phyloP scores from a whole-genome alignment of 2,797 vertebrate genomes.

The Lacerta bilineata region DNA sequence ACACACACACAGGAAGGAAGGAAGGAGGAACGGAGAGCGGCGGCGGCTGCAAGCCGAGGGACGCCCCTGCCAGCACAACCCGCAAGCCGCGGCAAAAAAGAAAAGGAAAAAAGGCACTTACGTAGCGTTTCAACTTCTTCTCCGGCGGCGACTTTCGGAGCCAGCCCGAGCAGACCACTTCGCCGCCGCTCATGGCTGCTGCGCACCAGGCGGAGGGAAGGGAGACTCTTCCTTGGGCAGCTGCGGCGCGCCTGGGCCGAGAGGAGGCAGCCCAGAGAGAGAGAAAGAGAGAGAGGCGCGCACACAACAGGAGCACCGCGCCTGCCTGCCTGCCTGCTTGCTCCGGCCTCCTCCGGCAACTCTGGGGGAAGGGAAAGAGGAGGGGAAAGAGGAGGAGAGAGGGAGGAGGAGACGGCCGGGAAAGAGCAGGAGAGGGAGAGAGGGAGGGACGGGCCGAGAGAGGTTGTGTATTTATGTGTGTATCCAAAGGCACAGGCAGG shows the following conservation, averaged over 20 bases:
- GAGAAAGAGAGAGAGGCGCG: too few relatives aligned
- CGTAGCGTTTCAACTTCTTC: constrained; percentile 99
- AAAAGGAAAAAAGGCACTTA: constrained; percentile 83
- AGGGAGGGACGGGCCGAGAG: not conserved
- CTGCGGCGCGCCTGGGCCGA: constrained; percentile 31
- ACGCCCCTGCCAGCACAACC: constrained; percentile 8
- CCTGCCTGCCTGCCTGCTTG: constrained; percentile 19
- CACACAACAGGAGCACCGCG: constrained; percentile 42
- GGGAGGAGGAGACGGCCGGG: constrained; percentile 24
- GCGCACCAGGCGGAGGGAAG: constrained; percentile 29
- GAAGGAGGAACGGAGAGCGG: too few relatives aligned
- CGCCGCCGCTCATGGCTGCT: constrained; percentile 92
- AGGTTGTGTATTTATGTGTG: not conserved
- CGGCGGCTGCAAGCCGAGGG: not conserved
- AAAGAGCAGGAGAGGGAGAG: not conserved
- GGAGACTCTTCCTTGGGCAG: constrained; percentile 4
- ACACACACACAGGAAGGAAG: not conserved
- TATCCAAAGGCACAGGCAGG: not conserved
- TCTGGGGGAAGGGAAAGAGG: constrained; percentile 39
- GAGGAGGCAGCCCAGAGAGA: constrained; percentile 23
- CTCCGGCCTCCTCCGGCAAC: constrained; percentile 58
- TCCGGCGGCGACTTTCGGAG: constrained; percentile 98
- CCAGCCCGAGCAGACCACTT: constrained; percentile 96
- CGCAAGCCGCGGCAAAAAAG: not conserved
- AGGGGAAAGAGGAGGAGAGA: constrained; percentile 26